phyloP scores from a whole-genome alignment of 2,113 vertebrate genomes.

The Muntiacus reevesi region DNA sequence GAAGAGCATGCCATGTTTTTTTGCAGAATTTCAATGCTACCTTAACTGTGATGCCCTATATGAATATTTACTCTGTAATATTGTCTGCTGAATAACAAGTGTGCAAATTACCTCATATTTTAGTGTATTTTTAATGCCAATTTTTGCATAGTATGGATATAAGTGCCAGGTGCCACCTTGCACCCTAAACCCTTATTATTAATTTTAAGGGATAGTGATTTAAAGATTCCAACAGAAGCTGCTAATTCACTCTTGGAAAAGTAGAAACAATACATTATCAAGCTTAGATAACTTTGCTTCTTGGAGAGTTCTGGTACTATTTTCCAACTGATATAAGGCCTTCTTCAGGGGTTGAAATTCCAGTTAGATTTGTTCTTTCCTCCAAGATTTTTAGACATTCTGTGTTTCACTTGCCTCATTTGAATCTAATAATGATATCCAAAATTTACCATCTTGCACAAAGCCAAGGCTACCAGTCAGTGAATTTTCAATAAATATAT shows the following conservation, averaged over 20 bases:
- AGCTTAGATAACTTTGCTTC: neutral
- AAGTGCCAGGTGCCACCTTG: neutral
- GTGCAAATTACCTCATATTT: neutral
- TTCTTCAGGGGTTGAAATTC: neutral
- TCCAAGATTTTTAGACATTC: neutral
- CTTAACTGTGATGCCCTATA: neutral
- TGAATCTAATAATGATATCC: neutral
- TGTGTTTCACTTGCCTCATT: neutral
- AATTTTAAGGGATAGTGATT: neutral
- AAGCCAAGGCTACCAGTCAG: neutral
- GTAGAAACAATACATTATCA: neutral
- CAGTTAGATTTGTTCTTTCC: neutral
- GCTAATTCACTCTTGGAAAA: neutral
- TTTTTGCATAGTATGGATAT: neutral
- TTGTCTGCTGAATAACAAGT: neutral
- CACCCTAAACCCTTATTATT: neutral
- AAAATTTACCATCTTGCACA: neutral
- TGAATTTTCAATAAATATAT: neutral
- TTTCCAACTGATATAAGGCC: neutral
- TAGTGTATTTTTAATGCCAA: neutral
- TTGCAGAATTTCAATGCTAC: neutral
- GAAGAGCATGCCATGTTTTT: neutral
- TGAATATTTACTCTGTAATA: neutral
- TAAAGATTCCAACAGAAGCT: neutral
- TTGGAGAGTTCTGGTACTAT: neutral